Evolutionary conservation across 1,140 invertebrate genomes (phyloP), one percentile per base, ranked within the genome.

Genomic region (Zelostemma sp.): DNA sequence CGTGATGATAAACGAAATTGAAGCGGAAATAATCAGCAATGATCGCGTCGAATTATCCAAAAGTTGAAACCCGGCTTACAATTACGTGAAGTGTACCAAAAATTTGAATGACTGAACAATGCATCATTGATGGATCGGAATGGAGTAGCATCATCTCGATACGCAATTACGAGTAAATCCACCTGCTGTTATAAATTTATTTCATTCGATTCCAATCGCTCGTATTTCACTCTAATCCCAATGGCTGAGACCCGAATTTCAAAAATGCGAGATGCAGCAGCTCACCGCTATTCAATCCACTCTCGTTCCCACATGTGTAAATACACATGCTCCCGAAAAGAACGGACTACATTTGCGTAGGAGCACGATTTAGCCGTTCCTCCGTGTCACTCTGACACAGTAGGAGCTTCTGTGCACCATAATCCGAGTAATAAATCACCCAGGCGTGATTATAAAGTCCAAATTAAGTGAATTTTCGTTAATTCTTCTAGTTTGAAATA

Each of bases 251-350:
- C 56, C 57, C 38, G 70, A 50, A 72, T 68, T 68, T 54, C 41
- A 72, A 72, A 72, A 68, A 72, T 55, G 53, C 60, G 53, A 65
- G 70, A 65, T 38, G 64, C 61, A 59, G 19, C 51, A 57, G 61
- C 40, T 54, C 53, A 53, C 61, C 64, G 19, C 51, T 60, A 58
- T 46, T 54, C 53, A 53, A 65, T 68, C 49, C 56, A 65, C 64
- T 68, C 54, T 61, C 48, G 61, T 72, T 72, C 60, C 60, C 41
- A 50, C 65, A 41, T 68, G 53, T 62, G 64, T 72, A 72, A 68
- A 68, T 61, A 60, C 70, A 73, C 62, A 73, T 73, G 70, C 58
- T 68, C 61, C 50, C 68, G 62, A 73, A 73, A 68, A 73, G 70
- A 66, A 62, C 55, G 61, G 65, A 18, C 48, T 62, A 68, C 65